Base-by-base conservation (phyloP, 2,888 invertebrate genomes). In the Dicranocentrus wangi region DNA sequence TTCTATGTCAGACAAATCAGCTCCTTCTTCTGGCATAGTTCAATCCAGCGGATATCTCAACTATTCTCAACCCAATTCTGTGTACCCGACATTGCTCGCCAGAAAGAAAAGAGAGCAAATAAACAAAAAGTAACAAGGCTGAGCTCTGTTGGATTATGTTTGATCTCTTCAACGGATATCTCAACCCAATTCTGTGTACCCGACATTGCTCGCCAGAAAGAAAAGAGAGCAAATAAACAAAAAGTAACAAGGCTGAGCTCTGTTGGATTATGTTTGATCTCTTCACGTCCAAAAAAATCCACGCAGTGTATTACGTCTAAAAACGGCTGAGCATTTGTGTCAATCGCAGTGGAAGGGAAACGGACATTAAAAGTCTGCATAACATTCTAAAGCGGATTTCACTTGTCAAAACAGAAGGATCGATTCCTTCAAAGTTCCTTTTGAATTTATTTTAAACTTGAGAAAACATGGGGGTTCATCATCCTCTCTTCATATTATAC, bases 111-210 rank as follows among this genome's bases (percentile, higher is more conserved):
- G 63, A 72, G 32, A 28, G 63, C 72, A 72, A 72, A 72, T 72
- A 72, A 63, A 72, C 72, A 72, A 51, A 23, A 51, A 32, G 58
- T 58, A 58, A 66, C 42, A 32, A 55, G 55, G 75, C 55, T 75
- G 43, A 75, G 75, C 65, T 42, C 13, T 15, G 5, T 21, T 72
- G 75, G 75, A 75, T 75, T 75, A 75, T 66, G 58, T 55, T 75
- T 65, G 75, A 75, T 75, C 73, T 73, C 73, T 63, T 73, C 73
- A 73, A 61, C n/a, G n/a, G n/a, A n/a, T n/a, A n/a, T n/a, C n/a
- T n/a, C n/a, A n/a, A n/a, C n/a, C n/a, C n/a, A n/a, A n/a, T n/a
- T n/a, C n/a, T n/a, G n/a, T n/a, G n/a, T n/a, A n/a, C n/a, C n/a
- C n/a, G n/a, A n/a, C n/a, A n/a, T n/a, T n/a, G n/a, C n/a, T n/a